phyloP scores from a whole-genome alignment of 2,888 invertebrate genomes.

The Macrostomum cliftonense region DNA sequence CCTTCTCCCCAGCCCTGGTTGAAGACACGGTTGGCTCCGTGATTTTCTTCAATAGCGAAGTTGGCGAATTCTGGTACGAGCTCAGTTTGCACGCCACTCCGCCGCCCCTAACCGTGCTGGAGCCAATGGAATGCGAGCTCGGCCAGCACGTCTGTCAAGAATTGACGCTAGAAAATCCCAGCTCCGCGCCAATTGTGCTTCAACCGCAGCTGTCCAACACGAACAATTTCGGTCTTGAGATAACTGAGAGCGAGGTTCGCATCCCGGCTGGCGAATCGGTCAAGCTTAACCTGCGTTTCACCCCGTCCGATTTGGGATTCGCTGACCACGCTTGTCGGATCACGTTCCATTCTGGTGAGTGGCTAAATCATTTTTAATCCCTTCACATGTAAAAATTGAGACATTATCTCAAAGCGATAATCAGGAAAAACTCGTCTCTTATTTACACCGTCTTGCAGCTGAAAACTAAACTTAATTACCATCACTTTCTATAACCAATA shows the following conservation, averaged over 20 bases:
- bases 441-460: too few relatives aligned
- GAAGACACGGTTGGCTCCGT: slow-evolving; percentile 27
- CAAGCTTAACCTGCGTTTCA: slow-evolving; percentile 24
- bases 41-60: slow-evolving; percentile 30
- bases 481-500: too few relatives aligned
- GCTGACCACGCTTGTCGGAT: slow-evolving; percentile 28
- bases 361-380: slow-evolving; percentile 7
- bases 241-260: slow-evolving; percentile 1
- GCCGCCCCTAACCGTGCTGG: slow-evolving; percentile 26
- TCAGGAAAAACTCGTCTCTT: too few relatives aligned
- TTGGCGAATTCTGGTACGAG: slow-evolving; percentile 38
- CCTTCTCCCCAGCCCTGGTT: slow-evolving; percentile 28
- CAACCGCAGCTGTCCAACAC: slow-evolving; percentile 27
- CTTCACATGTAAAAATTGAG: too few relatives aligned
- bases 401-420: too few relatives aligned
- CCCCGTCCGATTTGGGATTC: slow-evolving; percentile 31
- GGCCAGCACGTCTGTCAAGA: slow-evolving; percentile 22
- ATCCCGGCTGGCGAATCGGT: slow-evolving; percentile 21
- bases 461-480: too few relatives aligned
- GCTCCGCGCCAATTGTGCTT: slow-evolving; percentile 26
- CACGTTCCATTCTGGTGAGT: slow-evolving; percentile 26
- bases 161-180: slow-evolving; percentile 30
- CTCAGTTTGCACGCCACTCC: slow-evolving; percentile 24
- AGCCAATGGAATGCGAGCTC: slow-evolving; percentile 33
- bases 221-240: slow-evolving; percentile 28